phyloP scores from a whole-genome alignment of 2,113 vertebrate genomes.

The Leptodactylus fuscus region DNA sequence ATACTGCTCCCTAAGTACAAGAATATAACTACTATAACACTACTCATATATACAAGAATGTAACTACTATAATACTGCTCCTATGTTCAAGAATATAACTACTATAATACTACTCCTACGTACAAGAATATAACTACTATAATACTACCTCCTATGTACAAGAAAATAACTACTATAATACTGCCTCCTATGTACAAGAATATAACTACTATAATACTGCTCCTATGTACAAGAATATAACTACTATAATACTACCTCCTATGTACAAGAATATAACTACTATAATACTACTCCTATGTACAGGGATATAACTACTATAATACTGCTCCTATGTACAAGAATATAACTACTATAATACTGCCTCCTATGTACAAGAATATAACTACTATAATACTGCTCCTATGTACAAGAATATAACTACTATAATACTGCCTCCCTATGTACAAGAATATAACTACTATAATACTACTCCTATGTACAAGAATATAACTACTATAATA shows the following conservation, averaged over 20 bases:
- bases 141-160: neutral
- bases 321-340: too few species aligned
- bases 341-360: too few species aligned
- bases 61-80: conserved; percentile 10
- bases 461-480: neutral
- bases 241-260: neutral
- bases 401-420: too few species aligned
- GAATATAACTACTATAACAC: conserved; percentile 15
- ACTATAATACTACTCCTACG: neutral
- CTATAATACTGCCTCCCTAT: neutral
- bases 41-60: neutral
- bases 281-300: neutral
- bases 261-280: neutral
- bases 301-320: too few species aligned
- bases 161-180: conserved; percentile 16
- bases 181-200: neutral
- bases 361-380: too few species aligned
- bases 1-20: neutral
- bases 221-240: neutral
- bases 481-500: conserved; percentile 14
- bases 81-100: neutral
- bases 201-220: conserved; percentile 12
- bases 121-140: conserved; percentile 1
- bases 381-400: too few species aligned
- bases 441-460: conserved; percentile 9